phyloP scores from a whole-genome alignment of 2,888 invertebrate genomes.

The Sipunculus nudus region DNA sequence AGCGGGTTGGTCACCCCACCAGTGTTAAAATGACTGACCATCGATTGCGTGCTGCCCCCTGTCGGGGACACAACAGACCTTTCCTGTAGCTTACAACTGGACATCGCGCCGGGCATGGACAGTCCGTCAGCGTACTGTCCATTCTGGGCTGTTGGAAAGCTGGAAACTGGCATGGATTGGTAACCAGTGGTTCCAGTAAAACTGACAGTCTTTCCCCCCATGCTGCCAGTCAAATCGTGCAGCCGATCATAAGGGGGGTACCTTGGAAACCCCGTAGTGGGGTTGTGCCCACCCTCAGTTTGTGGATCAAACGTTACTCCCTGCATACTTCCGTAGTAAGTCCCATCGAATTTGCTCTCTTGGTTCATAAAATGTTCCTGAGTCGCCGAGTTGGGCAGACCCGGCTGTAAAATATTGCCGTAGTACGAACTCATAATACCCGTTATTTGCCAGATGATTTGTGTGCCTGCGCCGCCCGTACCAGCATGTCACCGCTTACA shows the following conservation, averaged over 20 bases:
- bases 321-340: conserved; percentile 12
- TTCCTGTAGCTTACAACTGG: not conserved
- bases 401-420: conserved; percentile 32
- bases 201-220: not conserved
- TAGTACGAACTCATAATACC: conserved; percentile 33
- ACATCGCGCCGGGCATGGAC: not conserved
- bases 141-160: not conserved
- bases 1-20: conserved; percentile 25
- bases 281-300: no score
- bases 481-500: no score
- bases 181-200: not conserved
- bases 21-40: conserved; percentile 5
- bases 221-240: conserved; percentile 8
- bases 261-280: conserved; percentile 19
- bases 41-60: not conserved
- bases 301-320: not conserved
- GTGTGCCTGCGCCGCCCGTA: no score
- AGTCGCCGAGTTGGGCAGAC: conserved; percentile 16
- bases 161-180: not conserved
- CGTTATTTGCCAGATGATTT: no score
- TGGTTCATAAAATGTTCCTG: conserved; percentile 15
- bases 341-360: conserved; percentile 24
- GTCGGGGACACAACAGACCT: not conserved
- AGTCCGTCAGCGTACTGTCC: conserved; percentile 18
- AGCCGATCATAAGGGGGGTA: conserved; percentile 33